Conservation (phyloP, 2,113 vertebrate genomes). For the Stegostoma tigrinum region DNA sequence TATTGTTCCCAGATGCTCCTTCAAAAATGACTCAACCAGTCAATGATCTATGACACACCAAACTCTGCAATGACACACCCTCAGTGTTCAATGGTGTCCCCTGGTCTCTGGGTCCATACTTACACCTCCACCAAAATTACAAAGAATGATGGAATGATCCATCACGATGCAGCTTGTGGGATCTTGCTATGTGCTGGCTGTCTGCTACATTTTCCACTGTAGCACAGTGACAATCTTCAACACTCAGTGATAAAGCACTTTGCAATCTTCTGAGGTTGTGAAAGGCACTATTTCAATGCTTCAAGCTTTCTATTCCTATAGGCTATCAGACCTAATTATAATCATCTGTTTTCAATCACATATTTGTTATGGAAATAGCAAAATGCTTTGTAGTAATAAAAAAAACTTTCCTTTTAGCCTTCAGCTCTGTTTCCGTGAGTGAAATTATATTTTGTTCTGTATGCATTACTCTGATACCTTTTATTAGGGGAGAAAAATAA, state of each 20-base stretch:
- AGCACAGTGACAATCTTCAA: background rate
- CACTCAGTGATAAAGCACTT: background rate
- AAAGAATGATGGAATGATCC: background rate
- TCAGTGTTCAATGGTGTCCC: background rate
- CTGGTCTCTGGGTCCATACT: background rate
- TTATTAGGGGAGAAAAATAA: background rate
- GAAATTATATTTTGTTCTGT: constrained; percentile 7
- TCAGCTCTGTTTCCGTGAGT: background rate
- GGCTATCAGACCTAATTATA: background rate
- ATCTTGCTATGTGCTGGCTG: too few species aligned
- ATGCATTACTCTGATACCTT: constrained; percentile 1
- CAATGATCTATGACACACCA: background rate
- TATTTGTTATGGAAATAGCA: background rate
- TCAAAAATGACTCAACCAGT: background rate
- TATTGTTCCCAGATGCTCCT: background rate
- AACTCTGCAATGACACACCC: background rate
- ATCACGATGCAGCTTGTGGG: too few species aligned
- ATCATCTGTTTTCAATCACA: background rate
- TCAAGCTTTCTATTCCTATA: background rate
- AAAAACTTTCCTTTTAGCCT: background rate
- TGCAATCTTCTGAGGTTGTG: background rate
- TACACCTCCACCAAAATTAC: background rate
- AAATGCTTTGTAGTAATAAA: background rate
- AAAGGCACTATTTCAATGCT: background rate
- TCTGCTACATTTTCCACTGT: too few species aligned